Percentiles rank a stretch among this genome's conserved stretches.
Conservation (phyloP, 37 sponge, comb jelly and placozoan species). For the Halichondria panicea region DNA sequence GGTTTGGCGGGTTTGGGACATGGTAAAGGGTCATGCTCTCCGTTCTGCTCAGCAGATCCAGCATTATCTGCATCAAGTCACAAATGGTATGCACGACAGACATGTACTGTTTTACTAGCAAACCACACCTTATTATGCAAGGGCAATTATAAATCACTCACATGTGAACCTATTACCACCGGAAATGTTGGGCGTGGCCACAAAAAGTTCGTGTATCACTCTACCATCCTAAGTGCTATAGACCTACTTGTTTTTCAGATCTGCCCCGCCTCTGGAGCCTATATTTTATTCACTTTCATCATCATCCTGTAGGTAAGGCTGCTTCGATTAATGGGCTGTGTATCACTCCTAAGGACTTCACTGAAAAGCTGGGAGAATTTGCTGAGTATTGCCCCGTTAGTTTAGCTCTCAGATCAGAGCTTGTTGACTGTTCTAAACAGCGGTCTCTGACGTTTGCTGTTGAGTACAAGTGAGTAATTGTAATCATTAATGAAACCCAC, state of each 20-base stretch:
- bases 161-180: too few relatives aligned
- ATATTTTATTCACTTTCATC: neutral
- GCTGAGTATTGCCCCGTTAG: constrained; percentile 92
- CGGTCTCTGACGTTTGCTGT: constrained; percentile 61
- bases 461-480: constrained; percentile 63
- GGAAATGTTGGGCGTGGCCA: too few relatives aligned
- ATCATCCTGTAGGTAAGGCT: constrained; percentile 65
- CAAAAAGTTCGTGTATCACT: too few relatives aligned
- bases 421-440: constrained; percentile 82
- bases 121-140: neutral
- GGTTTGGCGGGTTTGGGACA: constrained; percentile 79
- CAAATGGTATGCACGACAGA: constrained; percentile 17
- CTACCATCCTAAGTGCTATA: too few relatives aligned
- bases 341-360: constrained; percentile 84
- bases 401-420: constrained; percentile 60
- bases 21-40: constrained; percentile 45
- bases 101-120: too few relatives aligned
- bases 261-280: too few relatives aligned
- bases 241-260: too few relatives aligned
- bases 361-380: constrained; percentile 75
- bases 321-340: constrained; percentile 87
- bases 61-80: constrained; percentile 32
- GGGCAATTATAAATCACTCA: neutral
- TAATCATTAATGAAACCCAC: too few relatives aligned
- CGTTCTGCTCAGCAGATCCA: constrained; percentile 52